phyloP scores from a whole-genome alignment of 30 jellyfish, hydroid and myxozoan genomes.

The Morbakka virulenta region DNA sequence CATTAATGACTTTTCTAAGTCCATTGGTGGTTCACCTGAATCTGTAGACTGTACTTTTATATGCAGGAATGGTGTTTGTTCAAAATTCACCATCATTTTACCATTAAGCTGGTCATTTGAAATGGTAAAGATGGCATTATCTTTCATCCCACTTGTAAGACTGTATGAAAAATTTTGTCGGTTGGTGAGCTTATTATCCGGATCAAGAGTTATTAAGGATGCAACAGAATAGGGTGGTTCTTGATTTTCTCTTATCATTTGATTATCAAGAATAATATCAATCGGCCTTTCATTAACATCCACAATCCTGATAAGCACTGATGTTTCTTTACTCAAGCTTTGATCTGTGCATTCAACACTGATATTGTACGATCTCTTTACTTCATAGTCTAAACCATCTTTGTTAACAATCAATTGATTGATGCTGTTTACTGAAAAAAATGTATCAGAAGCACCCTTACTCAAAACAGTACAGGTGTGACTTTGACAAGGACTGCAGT shows the following conservation, averaged over 20 bases:
- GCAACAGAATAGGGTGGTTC: slow-evolving; percentile 29
- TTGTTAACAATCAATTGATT: slow-evolving; percentile 50
- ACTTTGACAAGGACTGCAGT: background rate
- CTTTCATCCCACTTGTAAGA: slow-evolving; percentile 42
- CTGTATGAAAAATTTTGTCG: slow-evolving; percentile 60
- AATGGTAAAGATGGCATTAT: slow-evolving; percentile 39
- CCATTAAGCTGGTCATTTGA: slow-evolving; percentile 9
- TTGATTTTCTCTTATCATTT: slow-evolving; percentile 43
- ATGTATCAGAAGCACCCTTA: slow-evolving; percentile 46
- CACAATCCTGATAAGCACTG: slow-evolving; percentile 27
- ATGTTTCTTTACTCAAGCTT: slow-evolving; percentile 3
- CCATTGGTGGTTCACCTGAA: slow-evolving; percentile 68
- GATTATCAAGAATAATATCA: slow-evolving; percentile 29
- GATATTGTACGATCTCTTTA: background rate
- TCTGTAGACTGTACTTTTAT: slow-evolving; percentile 60
- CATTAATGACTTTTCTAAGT: slow-evolving; percentile 13
- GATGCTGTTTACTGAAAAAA: slow-evolving; percentile 4
- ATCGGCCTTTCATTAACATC: slow-evolving; percentile 91
- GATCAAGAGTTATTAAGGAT: slow-evolving; percentile 58
- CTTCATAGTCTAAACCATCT: slow-evolving; percentile 53
- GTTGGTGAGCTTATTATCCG: slow-evolving; percentile 40
- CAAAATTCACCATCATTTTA: slow-evolving; percentile 30
- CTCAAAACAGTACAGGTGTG: slow-evolving; percentile 29
- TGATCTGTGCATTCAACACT: slow-evolving; percentile 70
- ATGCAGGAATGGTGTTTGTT: slow-evolving; percentile 3